Evolutionary conservation across 2,888 invertebrate species (phyloP).

Genomic region (Melanophora roralis): DNA sequence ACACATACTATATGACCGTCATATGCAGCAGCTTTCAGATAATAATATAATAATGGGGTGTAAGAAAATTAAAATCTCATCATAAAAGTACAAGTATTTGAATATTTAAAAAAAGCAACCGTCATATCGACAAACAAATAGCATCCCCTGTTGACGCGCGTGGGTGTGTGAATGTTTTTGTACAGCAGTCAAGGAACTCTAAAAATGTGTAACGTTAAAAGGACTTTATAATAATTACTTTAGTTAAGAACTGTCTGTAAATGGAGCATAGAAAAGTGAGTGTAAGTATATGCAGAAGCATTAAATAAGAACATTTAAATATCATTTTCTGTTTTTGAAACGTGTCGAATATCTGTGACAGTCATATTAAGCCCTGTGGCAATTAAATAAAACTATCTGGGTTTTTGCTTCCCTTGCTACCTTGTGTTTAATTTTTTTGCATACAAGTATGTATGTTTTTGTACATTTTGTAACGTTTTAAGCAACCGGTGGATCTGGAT

Average conservation of each 20-base stretch:
- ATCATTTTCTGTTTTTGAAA: conserved; percentile 37
- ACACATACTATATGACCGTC: neutral
- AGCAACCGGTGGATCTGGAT: conserved; percentile 41
- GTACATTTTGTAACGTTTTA: neutral
- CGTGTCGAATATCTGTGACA: conserved; percentile 54
- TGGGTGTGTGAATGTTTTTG: neutral
- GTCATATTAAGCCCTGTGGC: conserved; percentile 47
- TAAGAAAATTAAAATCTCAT: conserved; percentile 52
- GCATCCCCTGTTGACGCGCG: conserved; percentile 13
- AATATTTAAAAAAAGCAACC: neutral
- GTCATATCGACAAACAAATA: neutral
- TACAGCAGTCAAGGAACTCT: neutral
- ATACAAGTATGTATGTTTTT: neutral
- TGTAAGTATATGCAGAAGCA: no score
- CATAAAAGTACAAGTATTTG: neutral
- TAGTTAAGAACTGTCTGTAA: conserved; percentile 24
- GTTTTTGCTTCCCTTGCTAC: neutral
- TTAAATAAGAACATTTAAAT: conserved; percentile 31
- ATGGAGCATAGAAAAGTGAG: conserved; percentile 1
- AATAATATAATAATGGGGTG: conserved; percentile 19
- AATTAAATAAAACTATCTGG: conserved; percentile 27
- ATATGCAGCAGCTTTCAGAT: conserved; percentile 26
- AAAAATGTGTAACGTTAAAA: neutral
- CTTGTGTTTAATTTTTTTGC: neutral
- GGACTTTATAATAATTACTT: conserved; percentile 53